Conservation (phyloP, 2,888 invertebrate genomes). For the Eudemis profundana region DNA sequence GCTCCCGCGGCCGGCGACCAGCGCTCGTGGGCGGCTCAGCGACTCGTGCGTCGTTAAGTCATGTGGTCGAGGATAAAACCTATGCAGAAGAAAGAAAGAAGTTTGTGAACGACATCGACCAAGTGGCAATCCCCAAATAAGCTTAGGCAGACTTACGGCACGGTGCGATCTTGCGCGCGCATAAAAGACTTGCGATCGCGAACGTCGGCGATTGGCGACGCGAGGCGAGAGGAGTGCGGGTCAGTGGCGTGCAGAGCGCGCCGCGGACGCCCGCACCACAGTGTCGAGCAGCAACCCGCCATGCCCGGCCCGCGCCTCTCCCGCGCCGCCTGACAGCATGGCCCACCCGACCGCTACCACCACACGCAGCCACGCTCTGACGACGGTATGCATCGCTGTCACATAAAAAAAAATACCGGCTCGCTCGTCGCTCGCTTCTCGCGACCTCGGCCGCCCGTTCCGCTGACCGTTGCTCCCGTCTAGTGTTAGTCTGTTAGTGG, state of each 20-base stretch:
- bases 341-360: constrained; percentile 83
- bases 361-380: constrained; percentile 85
- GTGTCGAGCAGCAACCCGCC: constrained; percentile 84
- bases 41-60: constrained; percentile 19
- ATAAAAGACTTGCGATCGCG: constrained; percentile 57
- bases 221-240: constrained; percentile 77
- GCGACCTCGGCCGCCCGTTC: constrained; percentile 51
- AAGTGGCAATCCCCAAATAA: constrained; percentile 57
- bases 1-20: constrained; percentile 7
- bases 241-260: constrained; percentile 84
- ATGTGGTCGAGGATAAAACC: constrained; percentile 51
- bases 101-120: constrained; percentile 62
- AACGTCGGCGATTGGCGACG: constrained; percentile 51
- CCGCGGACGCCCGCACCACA: constrained; percentile 84
- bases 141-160: constrained; percentile 60
- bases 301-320: constrained; percentile 84
- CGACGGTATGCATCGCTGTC: constrained; percentile 77
- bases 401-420: constrained; percentile 39
- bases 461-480: constrained; percentile 55
- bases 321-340: constrained; percentile 85
- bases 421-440: constrained; percentile 45
- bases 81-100: constrained; percentile 56
- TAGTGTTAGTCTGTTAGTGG: constrained; percentile 82
- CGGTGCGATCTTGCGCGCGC: constrained; percentile 73
- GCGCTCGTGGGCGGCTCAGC: constrained; percentile 4